A percentile compares a stretch with the other conserved stretches of the same genome.
Conservation (phyloP, 2,797 vertebrate genomes). For the Poeciliopsis paucimaculata region DNA sequence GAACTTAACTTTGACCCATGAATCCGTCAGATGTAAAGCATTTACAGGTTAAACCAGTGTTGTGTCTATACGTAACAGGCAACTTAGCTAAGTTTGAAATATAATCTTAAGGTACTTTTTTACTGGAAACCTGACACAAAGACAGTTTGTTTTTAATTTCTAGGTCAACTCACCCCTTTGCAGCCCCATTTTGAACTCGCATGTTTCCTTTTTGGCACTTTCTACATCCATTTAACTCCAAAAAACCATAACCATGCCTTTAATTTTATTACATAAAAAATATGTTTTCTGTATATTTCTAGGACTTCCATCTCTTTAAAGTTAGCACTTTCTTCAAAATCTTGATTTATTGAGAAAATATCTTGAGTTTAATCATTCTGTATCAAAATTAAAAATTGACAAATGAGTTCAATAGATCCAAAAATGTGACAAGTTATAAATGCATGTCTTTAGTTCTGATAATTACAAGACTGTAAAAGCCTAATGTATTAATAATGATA, state of each 20-base stretch:
- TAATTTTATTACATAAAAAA: too few species aligned
- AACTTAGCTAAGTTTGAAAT: not conserved
- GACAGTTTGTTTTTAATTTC: not conserved
- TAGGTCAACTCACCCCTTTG: not conserved
- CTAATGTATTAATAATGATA: not conserved
- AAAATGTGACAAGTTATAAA: not conserved
- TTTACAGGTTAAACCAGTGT: slow-evolving; percentile 1
- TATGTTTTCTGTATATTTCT: not conserved
- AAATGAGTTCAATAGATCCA: not conserved
- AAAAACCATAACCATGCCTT: too few species aligned
- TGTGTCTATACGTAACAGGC: not conserved
- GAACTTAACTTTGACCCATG: not conserved
- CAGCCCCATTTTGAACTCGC: not conserved
- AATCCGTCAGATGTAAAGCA: not conserved
- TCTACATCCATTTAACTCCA: too few species aligned
- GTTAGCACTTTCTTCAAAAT: not conserved
- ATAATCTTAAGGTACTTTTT: not conserved
- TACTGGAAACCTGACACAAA: not conserved
- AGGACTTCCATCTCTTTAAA: not conserved
- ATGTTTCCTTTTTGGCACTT: not conserved
- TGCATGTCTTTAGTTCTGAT: not conserved
- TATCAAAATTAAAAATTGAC: not conserved
- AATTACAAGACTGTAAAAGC: not conserved
- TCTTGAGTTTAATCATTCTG: not conserved
- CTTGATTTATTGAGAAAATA: not conserved